Conservation (phyloP, 2,888 invertebrate species). For the Andricus curvator region DNA sequence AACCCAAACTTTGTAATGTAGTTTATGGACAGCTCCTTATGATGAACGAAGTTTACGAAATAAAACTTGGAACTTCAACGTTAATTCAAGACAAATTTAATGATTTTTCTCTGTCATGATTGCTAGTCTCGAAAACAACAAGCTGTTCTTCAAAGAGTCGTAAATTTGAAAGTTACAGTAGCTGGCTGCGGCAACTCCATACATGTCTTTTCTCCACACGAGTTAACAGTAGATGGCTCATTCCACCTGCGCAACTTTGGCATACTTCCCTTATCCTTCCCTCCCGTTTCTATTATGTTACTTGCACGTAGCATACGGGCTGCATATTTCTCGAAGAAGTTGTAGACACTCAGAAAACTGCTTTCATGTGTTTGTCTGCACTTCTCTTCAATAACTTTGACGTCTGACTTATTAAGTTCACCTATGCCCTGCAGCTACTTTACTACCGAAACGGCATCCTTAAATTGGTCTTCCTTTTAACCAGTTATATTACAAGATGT, state of each 20-base stretch:
- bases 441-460: neutral
- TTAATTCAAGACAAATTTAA: too few relatives aligned
- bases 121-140: neutral
- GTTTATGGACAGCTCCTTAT: neutral
- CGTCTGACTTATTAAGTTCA: conserved; percentile 16
- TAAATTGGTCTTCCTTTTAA: conserved; percentile 9
- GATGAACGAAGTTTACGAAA: neutral
- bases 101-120: neutral
- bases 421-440: neutral
- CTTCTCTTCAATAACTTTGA: conserved; percentile 1
- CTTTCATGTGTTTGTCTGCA: conserved; percentile 4
- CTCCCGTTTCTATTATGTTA: conserved; percentile 9
- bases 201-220: conserved; percentile 2
- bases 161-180: conserved; percentile 73
- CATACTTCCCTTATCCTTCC: neutral
- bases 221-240: conserved; percentile 5
- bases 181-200: conserved; percentile 65
- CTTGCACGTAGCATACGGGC: neutral
- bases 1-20: too few relatives aligned
- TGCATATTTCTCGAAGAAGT: conserved; percentile 18
- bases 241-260: conserved; percentile 10
- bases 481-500: conserved; percentile 8
- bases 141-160: conserved; percentile 44
- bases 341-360: conserved; percentile 16
- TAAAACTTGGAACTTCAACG: too few relatives aligned